Conservation (phyloP, 1,140 invertebrate species). For the Heliconius himera region DNA sequence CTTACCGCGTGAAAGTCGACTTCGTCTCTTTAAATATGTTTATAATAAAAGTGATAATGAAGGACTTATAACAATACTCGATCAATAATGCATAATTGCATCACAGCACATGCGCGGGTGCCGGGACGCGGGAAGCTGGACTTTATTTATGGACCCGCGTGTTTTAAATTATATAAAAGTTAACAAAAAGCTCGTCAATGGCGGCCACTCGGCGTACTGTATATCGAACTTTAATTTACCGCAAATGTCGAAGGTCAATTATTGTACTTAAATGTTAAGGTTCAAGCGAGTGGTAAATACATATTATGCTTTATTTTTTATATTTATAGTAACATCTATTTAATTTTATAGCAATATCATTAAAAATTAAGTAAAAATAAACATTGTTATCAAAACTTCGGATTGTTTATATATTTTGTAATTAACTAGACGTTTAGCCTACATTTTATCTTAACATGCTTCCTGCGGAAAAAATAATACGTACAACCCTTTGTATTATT, state of each 20-base stretch:
- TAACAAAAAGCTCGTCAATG: not conserved
- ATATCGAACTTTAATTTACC: not conserved
- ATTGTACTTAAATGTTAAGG: not conserved
- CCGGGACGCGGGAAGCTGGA: not conserved
- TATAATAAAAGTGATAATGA: slow-evolving; percentile 8
- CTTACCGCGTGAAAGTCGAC: too few relatives aligned
- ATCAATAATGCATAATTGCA: slow-evolving; percentile 30
- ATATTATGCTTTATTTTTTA: too few relatives aligned
- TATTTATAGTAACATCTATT: too few relatives aligned
- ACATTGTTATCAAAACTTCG: too few relatives aligned
- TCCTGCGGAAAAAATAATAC: too few relatives aligned
- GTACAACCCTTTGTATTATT: too few relatives aligned
- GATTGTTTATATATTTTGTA: too few relatives aligned
- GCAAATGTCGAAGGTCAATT: not conserved
- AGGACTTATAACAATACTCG: not conserved
- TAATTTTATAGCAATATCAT: too few relatives aligned
- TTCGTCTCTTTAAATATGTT: not conserved
- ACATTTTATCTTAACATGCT: too few relatives aligned
- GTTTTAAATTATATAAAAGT: slow-evolving; percentile 3
- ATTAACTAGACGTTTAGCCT: too few relatives aligned
- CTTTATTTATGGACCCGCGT: not conserved
- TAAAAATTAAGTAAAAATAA: too few relatives aligned
- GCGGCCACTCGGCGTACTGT: not conserved
- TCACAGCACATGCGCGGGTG: slow-evolving; percentile 30
- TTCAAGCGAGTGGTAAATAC: not conserved